Percentiles rank a stretch among this genome's conserved stretches.
phyloP scores from a whole-genome alignment of 2,797 vertebrate genomes.

The Tragelaphus oryx region DNA sequence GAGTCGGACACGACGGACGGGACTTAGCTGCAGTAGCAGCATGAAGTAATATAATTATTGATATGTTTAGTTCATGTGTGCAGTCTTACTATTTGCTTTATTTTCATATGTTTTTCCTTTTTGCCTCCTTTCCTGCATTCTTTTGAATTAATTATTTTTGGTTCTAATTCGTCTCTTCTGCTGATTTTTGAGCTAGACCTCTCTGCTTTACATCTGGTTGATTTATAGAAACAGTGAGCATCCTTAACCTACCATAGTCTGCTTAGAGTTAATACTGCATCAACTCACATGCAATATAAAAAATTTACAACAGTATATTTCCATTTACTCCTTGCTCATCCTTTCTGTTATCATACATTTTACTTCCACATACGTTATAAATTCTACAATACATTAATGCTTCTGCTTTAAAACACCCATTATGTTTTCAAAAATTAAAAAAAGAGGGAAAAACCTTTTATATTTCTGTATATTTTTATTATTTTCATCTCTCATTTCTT shows the following conservation, averaged over 20 bases:
- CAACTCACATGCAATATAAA: not conserved
- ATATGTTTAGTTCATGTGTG: not conserved
- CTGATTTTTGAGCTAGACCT: not conserved
- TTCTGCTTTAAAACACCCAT: not conserved
- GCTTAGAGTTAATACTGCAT: not conserved
- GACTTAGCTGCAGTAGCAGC: not conserved
- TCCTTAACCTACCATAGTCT: not conserved
- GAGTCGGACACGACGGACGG: rapidly evolving
- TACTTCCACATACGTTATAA: not conserved
- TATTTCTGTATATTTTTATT: not conserved
- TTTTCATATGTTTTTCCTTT: not conserved
- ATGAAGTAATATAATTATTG: not conserved
- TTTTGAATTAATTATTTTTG: constrained; percentile 9
- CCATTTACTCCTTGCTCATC: not conserved
- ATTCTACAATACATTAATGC: not conserved
- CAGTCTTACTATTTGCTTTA: not conserved
- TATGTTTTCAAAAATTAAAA: not conserved
- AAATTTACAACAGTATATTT: not conserved
- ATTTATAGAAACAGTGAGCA: not conserved
- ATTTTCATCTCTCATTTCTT: not conserved
- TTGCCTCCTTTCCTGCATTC: not conserved
- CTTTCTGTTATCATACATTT: not conserved
- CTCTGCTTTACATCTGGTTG: not conserved
- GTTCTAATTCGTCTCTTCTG: not conserved
- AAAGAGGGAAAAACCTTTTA: not conserved